Evolutionary conservation across 1,140 invertebrate genomes (phyloP).

Genomic region (Rhagoletis zephyria): DNA sequence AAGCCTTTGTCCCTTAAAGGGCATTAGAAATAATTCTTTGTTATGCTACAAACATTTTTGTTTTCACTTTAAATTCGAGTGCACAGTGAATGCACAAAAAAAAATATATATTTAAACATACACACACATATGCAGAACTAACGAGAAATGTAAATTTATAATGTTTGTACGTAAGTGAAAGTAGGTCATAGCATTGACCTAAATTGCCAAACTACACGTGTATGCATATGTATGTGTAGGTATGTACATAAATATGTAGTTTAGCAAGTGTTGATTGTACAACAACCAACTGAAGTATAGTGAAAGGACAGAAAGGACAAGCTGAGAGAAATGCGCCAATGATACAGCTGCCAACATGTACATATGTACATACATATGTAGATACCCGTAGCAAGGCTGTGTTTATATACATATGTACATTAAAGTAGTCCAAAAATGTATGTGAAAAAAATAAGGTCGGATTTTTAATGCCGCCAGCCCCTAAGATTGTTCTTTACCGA

Average conservation of each 20-base stretch:
- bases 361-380: neutral
- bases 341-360: neutral
- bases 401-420: no score
- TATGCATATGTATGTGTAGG: no score
- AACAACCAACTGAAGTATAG: no score
- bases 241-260: no score
- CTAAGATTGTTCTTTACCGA: no score
- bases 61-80: neutral
- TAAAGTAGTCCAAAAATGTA: no score
- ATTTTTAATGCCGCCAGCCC: no score
- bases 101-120: neutral
- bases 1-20: neutral
- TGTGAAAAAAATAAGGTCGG: no score
- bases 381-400: neutral
- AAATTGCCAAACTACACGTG: neutral
- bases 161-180: neutral
- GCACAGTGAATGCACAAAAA: neutral
- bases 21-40: neutral
- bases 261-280: no score
- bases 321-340: neutral
- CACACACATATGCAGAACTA: neutral
- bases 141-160: neutral
- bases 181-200: constrained; percentile 47
- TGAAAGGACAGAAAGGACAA: no score
- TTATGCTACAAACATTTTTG: neutral